Conservation (phyloP, 2,888 invertebrate species). For the Quadriops clusia region DNA sequence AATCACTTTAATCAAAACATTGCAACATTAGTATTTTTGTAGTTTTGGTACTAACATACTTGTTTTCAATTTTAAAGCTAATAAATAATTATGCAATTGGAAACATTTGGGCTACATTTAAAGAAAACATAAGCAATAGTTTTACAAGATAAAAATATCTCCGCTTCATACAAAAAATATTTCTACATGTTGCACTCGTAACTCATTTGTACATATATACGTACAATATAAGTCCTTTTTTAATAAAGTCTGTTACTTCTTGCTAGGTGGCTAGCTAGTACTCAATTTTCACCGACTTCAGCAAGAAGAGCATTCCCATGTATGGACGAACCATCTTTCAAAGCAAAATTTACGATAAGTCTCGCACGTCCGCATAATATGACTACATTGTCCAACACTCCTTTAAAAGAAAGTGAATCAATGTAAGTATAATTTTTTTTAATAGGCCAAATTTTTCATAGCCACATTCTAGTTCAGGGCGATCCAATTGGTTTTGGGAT, state of each 20-base stretch:
- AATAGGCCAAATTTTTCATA: background rate
- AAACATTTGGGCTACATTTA: no score
- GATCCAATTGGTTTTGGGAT: slow-evolving; percentile 24
- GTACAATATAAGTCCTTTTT: no score
- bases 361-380: slow-evolving; percentile 46
- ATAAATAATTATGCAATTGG: slow-evolving; percentile 1
- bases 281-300: slow-evolving; percentile 70
- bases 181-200: no score
- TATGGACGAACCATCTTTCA: slow-evolving; percentile 75
- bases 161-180: no score
- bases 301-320: slow-evolving; percentile 78
- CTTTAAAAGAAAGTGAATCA: slow-evolving; percentile 32
- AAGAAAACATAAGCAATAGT: no score
- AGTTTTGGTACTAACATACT: no score
- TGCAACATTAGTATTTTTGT: no score
- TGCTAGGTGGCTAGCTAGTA: slow-evolving; percentile 61
- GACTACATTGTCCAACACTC: slow-evolving; percentile 57
- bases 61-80: slow-evolving; percentile 1
- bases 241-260: slow-evolving; percentile 7
- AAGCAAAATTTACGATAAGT: slow-evolving; percentile 61
- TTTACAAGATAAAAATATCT: no score
- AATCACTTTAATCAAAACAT: no score
- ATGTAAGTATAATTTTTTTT: slow-evolving; percentile 19
- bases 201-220: no score
- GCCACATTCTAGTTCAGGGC: background rate